Conservation (phyloP, 2,888 invertebrate genomes). For the Stratiomys singularior region DNA sequence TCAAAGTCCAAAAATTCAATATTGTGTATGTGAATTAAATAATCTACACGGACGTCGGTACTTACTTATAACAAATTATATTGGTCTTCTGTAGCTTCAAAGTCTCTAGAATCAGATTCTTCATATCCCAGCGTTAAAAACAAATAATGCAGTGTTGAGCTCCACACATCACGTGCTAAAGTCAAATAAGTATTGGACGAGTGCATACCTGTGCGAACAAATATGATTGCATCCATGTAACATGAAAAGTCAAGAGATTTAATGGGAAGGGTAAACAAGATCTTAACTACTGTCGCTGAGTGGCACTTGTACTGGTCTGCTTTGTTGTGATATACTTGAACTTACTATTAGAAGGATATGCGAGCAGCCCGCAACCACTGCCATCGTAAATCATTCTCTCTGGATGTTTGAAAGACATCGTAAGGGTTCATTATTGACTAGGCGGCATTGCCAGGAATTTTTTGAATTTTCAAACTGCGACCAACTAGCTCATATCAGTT, state of each 20-base stretch:
- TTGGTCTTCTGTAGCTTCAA: not conserved
- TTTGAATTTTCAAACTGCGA: too few species aligned
- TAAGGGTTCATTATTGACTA: not conserved
- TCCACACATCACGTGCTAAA: slow-evolving; percentile 19
- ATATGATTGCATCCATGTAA: not conserved
- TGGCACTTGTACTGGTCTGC: slow-evolving; percentile 21
- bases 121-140: slow-evolving; percentile 1
- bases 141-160: not conserved
- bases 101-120: not conserved
- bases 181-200: slow-evolving; percentile 23
- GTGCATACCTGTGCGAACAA: slow-evolving; percentile 15
- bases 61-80: not conserved
- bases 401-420: not conserved
- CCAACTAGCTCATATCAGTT: too few species aligned
- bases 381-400: slow-evolving; percentile 32
- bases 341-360: slow-evolving; percentile 34
- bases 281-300: slow-evolving; percentile 42
- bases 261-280: slow-evolving; percentile 43
- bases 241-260: slow-evolving; percentile 38
- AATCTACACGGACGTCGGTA: not conserved
- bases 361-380: slow-evolving; percentile 23
- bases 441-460: not conserved
- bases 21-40: too few species aligned
- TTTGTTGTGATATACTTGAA: slow-evolving; percentile 29
- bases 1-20: too few species aligned